Base-by-base conservation (phyloP, 1,140 invertebrate species). In the Pararge aegeria region DNA sequence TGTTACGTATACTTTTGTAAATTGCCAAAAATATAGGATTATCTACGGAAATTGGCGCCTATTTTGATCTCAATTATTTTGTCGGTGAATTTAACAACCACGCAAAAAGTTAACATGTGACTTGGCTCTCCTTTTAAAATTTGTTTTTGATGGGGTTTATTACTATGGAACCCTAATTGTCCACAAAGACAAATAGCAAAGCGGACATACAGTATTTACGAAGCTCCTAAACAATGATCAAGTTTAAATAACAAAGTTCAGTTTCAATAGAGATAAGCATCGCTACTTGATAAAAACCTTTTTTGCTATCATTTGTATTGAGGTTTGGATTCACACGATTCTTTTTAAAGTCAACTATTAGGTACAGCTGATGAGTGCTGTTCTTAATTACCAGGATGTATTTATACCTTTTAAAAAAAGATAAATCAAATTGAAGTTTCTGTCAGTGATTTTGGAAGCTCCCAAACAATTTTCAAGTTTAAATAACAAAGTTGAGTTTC, bases 401-500 rank as follows among this genome's bases (percentile, higher is more conserved):
- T 10, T n/a, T 0, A 34, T 0, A 7, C 3, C 10, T 12, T 10
- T n/a, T n/a, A n/a, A n/a, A n/a, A n/a, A n/a, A 24, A 24, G 7
- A 24, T 24, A 24, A 24, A 24, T 2, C 3, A 24, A 24, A 24
- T 4, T 24, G 24, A 24, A 24, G 24, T n/a, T n/a, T n/a, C n/a
- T n/a, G n/a, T n/a, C n/a, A n/a, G n/a, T n/a, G n/a, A n/a, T n/a
- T n/a, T n/a, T n/a, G n/a, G n/a, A n/a, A n/a, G n/a, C n/a, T n/a
- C n/a, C n/a, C n/a, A n/a, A n/a, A n/a, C n/a, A n/a, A n/a, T n/a
- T n/a, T n/a, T n/a, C n/a, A n/a, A n/a, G n/a, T 13, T 38, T 38
- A 38, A 42, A 42, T 42, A 42, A 16, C 38, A 42, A 42, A 42
- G 38, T 42, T 42, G 3, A 42, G 10, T 42, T 42, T 18, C 38